Base-by-base conservation (phyloP, 2,113 vertebrate genomes). In the Panthera uncia region DNA sequence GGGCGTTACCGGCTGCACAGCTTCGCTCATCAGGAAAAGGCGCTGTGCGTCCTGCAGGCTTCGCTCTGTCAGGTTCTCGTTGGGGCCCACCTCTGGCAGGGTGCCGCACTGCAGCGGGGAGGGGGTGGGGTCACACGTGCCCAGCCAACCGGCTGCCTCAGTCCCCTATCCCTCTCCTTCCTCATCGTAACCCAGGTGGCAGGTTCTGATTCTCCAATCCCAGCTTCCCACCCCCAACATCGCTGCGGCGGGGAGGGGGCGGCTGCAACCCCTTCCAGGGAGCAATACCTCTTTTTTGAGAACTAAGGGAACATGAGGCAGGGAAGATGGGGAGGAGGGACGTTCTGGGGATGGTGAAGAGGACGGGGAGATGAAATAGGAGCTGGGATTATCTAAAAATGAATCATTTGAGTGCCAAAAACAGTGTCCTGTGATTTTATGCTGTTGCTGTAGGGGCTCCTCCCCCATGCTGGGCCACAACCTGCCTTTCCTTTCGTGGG, bases 21-120 rank as follows among this genome's bases (percentile, higher is more conserved):
- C 99, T 7, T 99, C 99, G 0, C 99, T 99, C 99, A 99, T 99
- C 93, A 99, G 99, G 98, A 99, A 99, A 91, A 99, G 98, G 74
- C 99, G 99, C 98, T 99, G 99, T 0, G 99, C 99, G 0, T 99
- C 99, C 98, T 99, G 99, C 96, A 99, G 99, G 98, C 99, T 99
- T 97, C 99, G 99, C 98, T 99, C 99, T 0, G 99, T 99, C 98
- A 99, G 98, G 94, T 98, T 98, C 98, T 99, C 99, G 0, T 99
- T 99, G 18, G 99, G 99, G 57, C 99, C 99, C 27, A 99, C 98
- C 33, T 99, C 99, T 0, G 98, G 98, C 92, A 99, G 98, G 0
- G 99, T 99, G 15, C 99, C 99, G 45, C 99, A 99, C 99, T 99
- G 98, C 63, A 89, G 80, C 0, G 0, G 65, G 97, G 93, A 63